Base-by-base conservation (phyloP, 2,797 vertebrate genomes). In the Enteromius trimaculatus region DNA sequence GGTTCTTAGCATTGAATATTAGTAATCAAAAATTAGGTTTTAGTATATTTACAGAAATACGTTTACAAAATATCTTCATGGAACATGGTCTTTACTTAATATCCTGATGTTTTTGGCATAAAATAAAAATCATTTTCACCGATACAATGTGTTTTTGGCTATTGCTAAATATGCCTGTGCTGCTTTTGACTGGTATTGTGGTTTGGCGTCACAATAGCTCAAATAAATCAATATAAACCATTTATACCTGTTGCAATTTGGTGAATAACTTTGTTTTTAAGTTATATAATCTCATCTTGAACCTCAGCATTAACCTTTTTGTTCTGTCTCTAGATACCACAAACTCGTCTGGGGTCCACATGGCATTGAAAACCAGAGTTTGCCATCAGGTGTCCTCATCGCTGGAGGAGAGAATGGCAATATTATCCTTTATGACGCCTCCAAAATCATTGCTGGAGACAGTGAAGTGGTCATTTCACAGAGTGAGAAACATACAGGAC, bases 381-480 rank as follows among this genome's bases (percentile, higher is more conserved):
- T 86, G 58, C 88, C 94, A 0, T 96, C 96, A 0, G 97, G 98
- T 34, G 94, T 99, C 64, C 93, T 99, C 6, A 95, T 99, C 84
- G 97, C 97, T 0, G 98, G 98, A 34, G 96, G 97, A 5, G 98
- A 99, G 89, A 98, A 99, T 0, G 98, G 98, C 49, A 96, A 96
- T 77, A 92, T 98, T 77, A 96, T 99, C 90, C 94, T 99, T 16
- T 99, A 99, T 10, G 96, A 99, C 87, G 95, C 97, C 1, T 95
- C 95, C 6, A 97, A 96, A 92, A 97, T 99, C 92, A 91, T 98
- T 47, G 92, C 95, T 0, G 96, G 96, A 60, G 95, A 96, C 23
- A 87, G 90, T 9, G 95, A 98, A 4, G 97, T 97, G 71, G 86
- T 98, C 81, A 95, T 99, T n/a, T 91, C 96, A 3, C 96, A 99